Evolutionary conservation across 2,113 vertebrate genomes (phyloP).

Genomic region (Pluvianellus socialis): DNA sequence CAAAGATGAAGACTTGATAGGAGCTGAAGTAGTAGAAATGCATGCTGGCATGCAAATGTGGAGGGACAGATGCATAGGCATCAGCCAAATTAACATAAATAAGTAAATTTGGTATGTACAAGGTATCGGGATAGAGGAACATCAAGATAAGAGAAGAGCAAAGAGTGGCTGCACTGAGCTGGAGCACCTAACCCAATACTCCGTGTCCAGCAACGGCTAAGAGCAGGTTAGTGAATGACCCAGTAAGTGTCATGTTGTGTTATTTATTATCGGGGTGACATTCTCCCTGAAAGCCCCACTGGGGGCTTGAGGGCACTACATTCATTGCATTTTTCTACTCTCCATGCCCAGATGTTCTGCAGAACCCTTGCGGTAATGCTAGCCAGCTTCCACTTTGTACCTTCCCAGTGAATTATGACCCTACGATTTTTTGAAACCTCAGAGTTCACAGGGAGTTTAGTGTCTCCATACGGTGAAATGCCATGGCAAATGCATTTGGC

Average conservation of each 20-base stretch:
- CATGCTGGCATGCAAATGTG: background rate
- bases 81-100: background rate
- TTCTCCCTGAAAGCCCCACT: background rate
- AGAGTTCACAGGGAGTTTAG: background rate
- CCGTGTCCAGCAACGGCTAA: background rate
- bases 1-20: background rate
- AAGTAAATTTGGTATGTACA: too few relatives aligned
- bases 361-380: background rate
- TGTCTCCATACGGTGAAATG: background rate
- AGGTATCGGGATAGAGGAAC: background rate
- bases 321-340: background rate
- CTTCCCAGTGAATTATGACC: background rate
- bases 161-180: background rate
- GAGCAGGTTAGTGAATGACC: too few relatives aligned
- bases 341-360: background rate
- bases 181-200: background rate
- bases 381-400: background rate
- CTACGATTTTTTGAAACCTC: background rate
- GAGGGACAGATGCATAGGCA: background rate
- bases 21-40: background rate
- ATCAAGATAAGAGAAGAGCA: background rate
- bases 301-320: background rate
- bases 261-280: background rate
- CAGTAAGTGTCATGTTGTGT: background rate
- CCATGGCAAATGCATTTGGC: background rate